Percentiles rank a stretch among this genome's conserved stretches.
phyloP scores from a whole-genome alignment of 2,888 invertebrate species.

The Stenodera caucasica region DNA sequence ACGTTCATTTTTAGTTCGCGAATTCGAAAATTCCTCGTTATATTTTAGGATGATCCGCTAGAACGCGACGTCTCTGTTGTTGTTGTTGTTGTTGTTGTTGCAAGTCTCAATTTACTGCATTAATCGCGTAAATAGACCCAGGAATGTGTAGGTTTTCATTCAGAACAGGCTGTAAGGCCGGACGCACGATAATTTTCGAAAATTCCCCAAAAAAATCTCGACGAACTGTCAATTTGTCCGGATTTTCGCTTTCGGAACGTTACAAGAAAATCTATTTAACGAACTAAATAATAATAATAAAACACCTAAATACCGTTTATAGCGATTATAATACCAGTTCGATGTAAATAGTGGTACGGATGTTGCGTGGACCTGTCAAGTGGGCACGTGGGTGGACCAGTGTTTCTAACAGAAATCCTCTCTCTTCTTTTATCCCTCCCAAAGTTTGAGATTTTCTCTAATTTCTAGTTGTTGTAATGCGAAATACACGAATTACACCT shows the following conservation, averaged over 20 bases:
- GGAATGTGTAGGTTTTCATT: conserved; percentile 58
- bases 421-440: conserved; percentile 33
- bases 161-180: conserved; percentile 50
- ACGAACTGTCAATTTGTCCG: background rate
- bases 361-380: conserved; percentile 53
- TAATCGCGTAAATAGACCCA: conserved; percentile 57
- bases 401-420: conserved; percentile 42
- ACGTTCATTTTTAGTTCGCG: background rate
- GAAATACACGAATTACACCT: conserved; percentile 49
- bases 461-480: background rate
- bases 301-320: conserved; percentile 7
- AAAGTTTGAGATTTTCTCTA: background rate
- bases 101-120: conserved; percentile 57
- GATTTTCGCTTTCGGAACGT: background rate
- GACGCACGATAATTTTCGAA: conserved; percentile 34
- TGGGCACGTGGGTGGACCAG: conserved; percentile 56
- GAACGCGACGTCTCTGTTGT: conserved; percentile 47
- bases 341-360: conserved; percentile 49
- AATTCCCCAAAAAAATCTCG: too few species aligned
- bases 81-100: conserved; percentile 34
- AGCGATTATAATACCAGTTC: conserved; percentile 37
- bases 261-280: background rate
- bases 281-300: background rate
- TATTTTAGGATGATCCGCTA: conserved; percentile 26
- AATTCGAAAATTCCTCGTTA: background rate